Base-by-base conservation (phyloP, 2,113 vertebrate species). In the Crotalus tigris region DNA sequence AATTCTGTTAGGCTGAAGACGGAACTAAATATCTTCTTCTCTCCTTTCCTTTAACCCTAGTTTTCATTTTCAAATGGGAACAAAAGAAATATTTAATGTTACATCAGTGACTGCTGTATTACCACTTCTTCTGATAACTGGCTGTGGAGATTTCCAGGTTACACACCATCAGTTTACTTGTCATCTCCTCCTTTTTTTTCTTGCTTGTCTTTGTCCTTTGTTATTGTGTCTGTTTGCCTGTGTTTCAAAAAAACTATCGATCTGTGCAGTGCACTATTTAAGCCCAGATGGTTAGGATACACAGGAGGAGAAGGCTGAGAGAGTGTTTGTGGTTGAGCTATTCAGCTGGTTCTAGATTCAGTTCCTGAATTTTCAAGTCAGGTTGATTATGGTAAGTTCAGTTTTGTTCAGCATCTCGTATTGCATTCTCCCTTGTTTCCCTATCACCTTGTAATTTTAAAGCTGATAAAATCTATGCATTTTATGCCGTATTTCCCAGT, bases 1-100 rank as follows among this genome's bases (percentile, higher is more conserved):
- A 96, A 95, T 94, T 95, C 92, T 96, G 89, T 96, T 96, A 97
- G 94, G 95, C 91, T 92, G 88, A 87, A 94, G 92, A 95, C 96
- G 92, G 88, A 91, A n/a, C 11, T 93, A 94, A 96, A 91, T 91
- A 94, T 96, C 94, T 92, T 92, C 95, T 91, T 53, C 23, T 9
- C 49, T 9, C 24, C 44, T 8, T 10, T 75, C n/a, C n/a, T 39
- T 75, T 15, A 19, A 75, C 13, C 89, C 26, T 88, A 90, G 93
- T 92, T 91, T 21, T 88, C 69, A 92, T 95, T 93, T 88, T 92
- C 91, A 96, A 96, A 91, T 26, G 29, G 29, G 59, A 87, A 94
- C 96, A 96, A 91, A 91, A 89, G 44, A 33, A 0, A 91, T 92
- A 81, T 96, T 97, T 95, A 94, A 57, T 89, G 95, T 95, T 93